phyloP scores from a whole-genome alignment of 2,888 invertebrate genomes.

The Andricus curvator region DNA sequence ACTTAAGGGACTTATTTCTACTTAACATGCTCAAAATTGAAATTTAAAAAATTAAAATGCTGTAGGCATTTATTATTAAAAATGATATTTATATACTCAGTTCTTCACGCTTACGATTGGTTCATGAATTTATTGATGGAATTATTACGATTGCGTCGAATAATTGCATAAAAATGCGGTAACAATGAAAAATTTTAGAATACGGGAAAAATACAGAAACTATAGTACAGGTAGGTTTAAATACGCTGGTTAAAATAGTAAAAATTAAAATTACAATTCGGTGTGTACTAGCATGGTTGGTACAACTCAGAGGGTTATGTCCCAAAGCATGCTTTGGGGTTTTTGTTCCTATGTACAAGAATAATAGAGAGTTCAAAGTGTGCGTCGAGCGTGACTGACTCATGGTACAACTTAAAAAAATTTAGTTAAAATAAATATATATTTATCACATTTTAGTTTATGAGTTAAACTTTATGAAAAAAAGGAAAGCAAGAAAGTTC shows the following conservation, averaged over 20 bases:
- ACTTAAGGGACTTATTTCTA: too few relatives aligned
- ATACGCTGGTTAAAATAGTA: neutral
- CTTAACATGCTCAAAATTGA: neutral
- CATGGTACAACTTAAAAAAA: neutral
- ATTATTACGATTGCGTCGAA: neutral
- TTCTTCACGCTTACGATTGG: slow-evolving; percentile 1
- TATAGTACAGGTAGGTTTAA: slow-evolving; percentile 25
- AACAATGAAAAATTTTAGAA: slow-evolving; percentile 26
- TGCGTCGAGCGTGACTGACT: slow-evolving; percentile 14
- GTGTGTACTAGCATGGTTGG: slow-evolving; percentile 10
- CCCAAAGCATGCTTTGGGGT: neutral
- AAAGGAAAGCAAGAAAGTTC: neutral
- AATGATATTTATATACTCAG: neutral
- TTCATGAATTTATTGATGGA: neutral
- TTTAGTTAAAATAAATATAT: neutral
- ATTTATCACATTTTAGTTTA: neutral
- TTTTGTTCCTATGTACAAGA: slow-evolving; percentile 55
- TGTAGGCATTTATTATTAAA: neutral
- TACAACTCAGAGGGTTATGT: neutral
- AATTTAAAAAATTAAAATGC: neutral
- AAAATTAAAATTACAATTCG: slow-evolving; percentile 1
- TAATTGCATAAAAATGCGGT: slow-evolving; percentile 13
- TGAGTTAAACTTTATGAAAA: neutral
- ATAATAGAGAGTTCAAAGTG: slow-evolving; percentile 48
- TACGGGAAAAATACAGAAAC: slow-evolving; percentile 13